Evolutionary conservation across 1,140 invertebrate species (phyloP).

Genomic region (Drosophila mojavensis): DNA sequence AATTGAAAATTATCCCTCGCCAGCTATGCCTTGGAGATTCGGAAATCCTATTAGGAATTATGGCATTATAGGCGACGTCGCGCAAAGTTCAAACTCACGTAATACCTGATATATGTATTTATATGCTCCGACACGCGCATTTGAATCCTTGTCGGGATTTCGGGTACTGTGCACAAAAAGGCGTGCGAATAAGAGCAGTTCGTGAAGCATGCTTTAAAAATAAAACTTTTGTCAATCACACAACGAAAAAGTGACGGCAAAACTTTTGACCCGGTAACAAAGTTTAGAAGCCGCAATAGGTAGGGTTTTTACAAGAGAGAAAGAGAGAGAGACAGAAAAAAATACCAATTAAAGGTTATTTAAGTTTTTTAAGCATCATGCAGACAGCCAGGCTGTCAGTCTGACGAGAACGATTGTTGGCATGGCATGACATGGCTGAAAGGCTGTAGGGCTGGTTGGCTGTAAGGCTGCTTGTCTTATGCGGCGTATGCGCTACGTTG

Average conservation of each 20-base stretch:
- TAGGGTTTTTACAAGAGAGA: conserved; percentile 48
- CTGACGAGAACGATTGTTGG: too few species aligned
- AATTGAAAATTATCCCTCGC: conserved; percentile 35
- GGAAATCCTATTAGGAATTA: conserved; percentile 28
- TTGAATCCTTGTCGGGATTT: conserved; percentile 1
- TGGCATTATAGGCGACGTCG: conserved; percentile 9
- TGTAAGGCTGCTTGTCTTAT: conserved; percentile 19
- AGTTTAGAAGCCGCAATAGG: conserved; percentile 27
- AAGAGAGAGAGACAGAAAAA: conserved; percentile 39
- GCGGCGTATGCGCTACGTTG: conserved; percentile 42
- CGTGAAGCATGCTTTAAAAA: background rate
- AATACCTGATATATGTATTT: conserved; percentile 24
- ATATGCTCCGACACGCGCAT: conserved; percentile 25
- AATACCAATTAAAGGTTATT: conserved; percentile 66
- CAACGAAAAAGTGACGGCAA: conserved; percentile 36
- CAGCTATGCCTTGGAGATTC: conserved; percentile 1
- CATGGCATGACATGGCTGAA: background rate
- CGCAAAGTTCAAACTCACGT: conserved; percentile 13
- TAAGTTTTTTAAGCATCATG: conserved; percentile 44
- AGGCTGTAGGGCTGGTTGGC: background rate
- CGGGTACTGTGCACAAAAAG: conserved; percentile 2
- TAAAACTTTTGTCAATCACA: conserved; percentile 36
- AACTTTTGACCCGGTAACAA: conserved; percentile 32
- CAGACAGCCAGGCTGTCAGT: conserved; percentile 1
- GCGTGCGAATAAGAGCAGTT: background rate